Conservation (phyloP, 2,888 invertebrate genomes). For the Rugalucina vietnamica region DNA sequence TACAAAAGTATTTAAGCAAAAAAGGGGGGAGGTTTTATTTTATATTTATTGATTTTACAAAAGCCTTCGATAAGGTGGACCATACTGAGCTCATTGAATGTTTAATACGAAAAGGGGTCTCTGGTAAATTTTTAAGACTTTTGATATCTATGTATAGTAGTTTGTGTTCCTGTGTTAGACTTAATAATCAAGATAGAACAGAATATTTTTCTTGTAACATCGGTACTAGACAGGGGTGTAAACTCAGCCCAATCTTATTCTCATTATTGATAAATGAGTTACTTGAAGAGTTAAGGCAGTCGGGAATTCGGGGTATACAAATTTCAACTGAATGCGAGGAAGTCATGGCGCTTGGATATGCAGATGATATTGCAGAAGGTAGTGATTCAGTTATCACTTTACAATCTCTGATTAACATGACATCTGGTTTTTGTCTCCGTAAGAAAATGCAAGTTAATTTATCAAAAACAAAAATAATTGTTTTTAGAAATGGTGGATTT, state of each 20-base stretch:
- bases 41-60: neutral
- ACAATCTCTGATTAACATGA: neutral
- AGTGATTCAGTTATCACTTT: neutral
- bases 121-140: neutral
- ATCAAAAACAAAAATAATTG: neutral
- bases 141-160: neutral
- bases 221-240: neutral
- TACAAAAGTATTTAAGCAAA: neutral
- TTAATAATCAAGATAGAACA: neutral
- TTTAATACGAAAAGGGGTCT: neutral
- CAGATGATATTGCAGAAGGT: neutral
- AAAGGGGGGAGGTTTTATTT: neutral
- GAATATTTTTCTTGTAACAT: constrained; percentile 2
- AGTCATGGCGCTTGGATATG: neutral
- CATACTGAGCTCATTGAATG: neutral
- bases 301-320: neutral
- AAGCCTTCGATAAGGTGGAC: neutral
- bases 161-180: neutral
- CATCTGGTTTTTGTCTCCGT: neutral
- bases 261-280: neutral
- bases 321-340: neutral
- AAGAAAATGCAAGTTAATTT: neutral
- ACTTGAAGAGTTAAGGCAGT: neutral
- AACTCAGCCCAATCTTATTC: neutral
- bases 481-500: neutral